These are phyloP conservation scores for Albula glossodonta DNA, from an alignment of 2,113 vertebrate genomes.

Conservation along the genomic window DNA sequence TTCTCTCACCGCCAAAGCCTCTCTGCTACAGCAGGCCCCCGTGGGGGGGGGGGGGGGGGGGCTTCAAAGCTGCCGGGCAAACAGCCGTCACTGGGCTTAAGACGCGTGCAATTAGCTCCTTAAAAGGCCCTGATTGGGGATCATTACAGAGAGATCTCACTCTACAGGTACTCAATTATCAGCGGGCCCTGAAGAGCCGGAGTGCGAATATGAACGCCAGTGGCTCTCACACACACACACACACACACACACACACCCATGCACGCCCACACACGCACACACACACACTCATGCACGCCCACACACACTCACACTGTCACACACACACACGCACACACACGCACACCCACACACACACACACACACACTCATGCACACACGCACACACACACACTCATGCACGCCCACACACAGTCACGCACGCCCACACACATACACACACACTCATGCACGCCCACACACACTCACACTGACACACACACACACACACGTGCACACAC, in stretches of 20 bases:
- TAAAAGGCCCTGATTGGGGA: conserved; percentile 40
- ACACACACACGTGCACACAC: not conserved
- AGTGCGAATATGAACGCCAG: conserved; percentile 32
- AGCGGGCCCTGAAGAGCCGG: conserved; percentile 7
- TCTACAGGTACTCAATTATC: conserved; percentile 29
- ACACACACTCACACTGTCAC: not conserved
- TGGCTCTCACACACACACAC: conserved; percentile 29
- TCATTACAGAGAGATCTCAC: conserved; percentile 32
- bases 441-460: not conserved
- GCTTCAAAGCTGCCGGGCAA: not conserved
- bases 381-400: not conserved
- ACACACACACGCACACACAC: too few species aligned
- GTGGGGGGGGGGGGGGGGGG: not conserved
- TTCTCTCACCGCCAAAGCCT: conserved; percentile 13
- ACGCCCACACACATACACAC: not conserved
- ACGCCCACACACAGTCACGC: not conserved
- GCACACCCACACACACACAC: conserved; percentile 14
- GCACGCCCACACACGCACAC: conserved; percentile 11
- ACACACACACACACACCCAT: not conserved
- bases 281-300: not conserved
- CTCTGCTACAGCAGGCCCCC: conserved; percentile 3
- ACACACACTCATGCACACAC: conserved; percentile 15
- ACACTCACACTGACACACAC: not conserved
- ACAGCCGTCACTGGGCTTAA: not conserved
- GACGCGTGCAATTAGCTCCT: conserved; percentile 29